A percentile compares a stretch with the other conserved stretches of the same genome.
Evolutionary conservation across 2,113 vertebrate genomes (phyloP).

Genomic region (Pterocles orientalis): DNA sequence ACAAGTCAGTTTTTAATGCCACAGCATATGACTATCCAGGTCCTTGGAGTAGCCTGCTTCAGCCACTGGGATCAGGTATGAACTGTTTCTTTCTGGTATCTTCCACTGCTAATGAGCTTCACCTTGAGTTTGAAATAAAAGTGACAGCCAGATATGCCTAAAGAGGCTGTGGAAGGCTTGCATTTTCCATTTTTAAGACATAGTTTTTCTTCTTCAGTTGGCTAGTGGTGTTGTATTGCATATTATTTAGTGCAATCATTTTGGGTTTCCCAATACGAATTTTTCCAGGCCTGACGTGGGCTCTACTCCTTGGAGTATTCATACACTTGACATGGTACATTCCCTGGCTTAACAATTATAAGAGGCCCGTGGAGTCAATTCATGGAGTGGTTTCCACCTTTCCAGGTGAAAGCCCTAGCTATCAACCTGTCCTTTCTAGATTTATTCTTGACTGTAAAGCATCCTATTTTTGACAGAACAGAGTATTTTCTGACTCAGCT

Average conservation of each 20-base stretch:
- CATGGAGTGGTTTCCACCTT: background rate
- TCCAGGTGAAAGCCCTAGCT: background rate
- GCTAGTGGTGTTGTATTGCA: background rate
- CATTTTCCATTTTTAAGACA: background rate
- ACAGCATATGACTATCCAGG: rapidly evolving
- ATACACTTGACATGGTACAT: background rate
- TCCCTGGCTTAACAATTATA: background rate
- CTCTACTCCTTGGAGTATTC: background rate
- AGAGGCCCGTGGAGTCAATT: background rate
- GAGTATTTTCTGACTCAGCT: background rate
- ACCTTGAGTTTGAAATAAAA: background rate
- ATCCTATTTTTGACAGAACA: background rate
- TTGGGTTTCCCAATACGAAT: background rate
- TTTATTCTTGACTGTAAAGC: background rate
- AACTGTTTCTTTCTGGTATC: background rate
- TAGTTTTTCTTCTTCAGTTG: background rate
- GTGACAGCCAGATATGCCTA: background rate
- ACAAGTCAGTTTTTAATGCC: background rate
- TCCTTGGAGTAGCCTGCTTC: background rate
- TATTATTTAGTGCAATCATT: background rate
- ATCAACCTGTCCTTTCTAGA: background rate
- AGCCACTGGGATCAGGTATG: background rate
- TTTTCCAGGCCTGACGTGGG: background rate
- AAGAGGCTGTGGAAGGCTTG: background rate
- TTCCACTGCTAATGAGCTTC: background rate